Evolutionary conservation across 2,113 vertebrate genomes (phyloP).

Genomic region (Apteryx owenii): DNA sequence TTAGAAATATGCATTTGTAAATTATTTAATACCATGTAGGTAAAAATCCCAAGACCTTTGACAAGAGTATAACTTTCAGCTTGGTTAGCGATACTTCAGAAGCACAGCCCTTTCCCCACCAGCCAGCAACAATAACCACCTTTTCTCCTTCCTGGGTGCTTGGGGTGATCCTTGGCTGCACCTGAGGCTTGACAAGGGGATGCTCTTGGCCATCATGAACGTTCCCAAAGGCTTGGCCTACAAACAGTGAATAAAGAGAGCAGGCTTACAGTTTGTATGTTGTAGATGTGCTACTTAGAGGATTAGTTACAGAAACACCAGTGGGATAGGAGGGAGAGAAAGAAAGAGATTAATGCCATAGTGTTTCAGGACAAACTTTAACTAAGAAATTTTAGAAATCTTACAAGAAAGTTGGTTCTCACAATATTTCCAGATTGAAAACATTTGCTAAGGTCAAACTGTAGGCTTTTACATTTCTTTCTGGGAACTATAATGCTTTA

Average conservation of each 20-base stretch:
- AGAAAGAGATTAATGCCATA: neutral
- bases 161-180: neutral
- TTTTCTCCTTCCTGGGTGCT: neutral
- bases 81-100: neutral
- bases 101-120: neutral
- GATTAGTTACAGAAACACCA: neutral
- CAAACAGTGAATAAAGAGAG: neutral
- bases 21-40: neutral
- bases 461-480: rapidly evolving
- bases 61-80: neutral
- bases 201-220: rapidly evolving
- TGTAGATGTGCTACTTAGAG: neutral
- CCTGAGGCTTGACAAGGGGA: neutral
- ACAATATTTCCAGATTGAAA: neutral
- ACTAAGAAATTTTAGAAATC: neutral
- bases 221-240: neutral
- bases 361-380: neutral
- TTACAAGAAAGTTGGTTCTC: neutral
- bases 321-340: neutral
- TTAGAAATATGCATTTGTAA: neutral
- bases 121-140: neutral
- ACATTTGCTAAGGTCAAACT: neutral
- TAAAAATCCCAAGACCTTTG: neutral
- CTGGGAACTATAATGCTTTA: neutral
- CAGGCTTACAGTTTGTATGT: neutral